Evolutionary conservation across 2,113 vertebrate species (phyloP).

Genomic region (Tetraodon nigroviridis): DNA sequence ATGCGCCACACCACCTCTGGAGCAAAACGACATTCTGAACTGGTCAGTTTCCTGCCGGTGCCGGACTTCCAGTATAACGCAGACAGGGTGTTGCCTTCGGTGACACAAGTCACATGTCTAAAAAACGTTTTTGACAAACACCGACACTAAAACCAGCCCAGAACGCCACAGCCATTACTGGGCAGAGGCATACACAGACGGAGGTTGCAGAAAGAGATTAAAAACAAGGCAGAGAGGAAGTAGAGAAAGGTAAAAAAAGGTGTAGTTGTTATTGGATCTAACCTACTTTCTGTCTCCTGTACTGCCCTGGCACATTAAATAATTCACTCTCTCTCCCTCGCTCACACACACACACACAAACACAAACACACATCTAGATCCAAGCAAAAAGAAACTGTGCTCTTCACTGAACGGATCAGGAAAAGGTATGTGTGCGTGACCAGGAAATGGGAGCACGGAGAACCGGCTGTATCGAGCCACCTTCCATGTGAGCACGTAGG

Average conservation of each 20-base stretch:
- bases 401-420: slow-evolving; percentile 27
- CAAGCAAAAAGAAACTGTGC: slow-evolving; percentile 34
- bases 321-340: no score
- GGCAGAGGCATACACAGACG: neutral
- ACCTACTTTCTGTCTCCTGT: slow-evolving; percentile 65
- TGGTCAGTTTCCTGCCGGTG: slow-evolving; percentile 51
- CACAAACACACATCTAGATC: slow-evolving; percentile 26
- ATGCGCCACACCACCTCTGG: slow-evolving; percentile 8
- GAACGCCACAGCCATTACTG: slow-evolving; percentile 25
- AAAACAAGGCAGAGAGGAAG: neutral
- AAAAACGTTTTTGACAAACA: slow-evolving; percentile 47
- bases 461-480: slow-evolving; percentile 47
- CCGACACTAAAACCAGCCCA: slow-evolving; percentile 29
- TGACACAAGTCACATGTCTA: slow-evolving; percentile 33
- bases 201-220: slow-evolving; percentile 4
- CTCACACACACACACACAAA: no score
- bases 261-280: slow-evolving; percentile 40
- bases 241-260: neutral
- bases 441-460: slow-evolving; percentile 37
- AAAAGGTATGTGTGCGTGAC: slow-evolving; percentile 24
- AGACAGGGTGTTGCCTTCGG: slow-evolving; percentile 33
- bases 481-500: slow-evolving; percentile 34
- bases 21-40: slow-evolving; percentile 26
- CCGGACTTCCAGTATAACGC: slow-evolving; percentile 34
- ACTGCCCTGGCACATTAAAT: slow-evolving; percentile 59